Conservation (phyloP, 2,888 invertebrate genomes). For the Pseudococcus longispinus region DNA sequence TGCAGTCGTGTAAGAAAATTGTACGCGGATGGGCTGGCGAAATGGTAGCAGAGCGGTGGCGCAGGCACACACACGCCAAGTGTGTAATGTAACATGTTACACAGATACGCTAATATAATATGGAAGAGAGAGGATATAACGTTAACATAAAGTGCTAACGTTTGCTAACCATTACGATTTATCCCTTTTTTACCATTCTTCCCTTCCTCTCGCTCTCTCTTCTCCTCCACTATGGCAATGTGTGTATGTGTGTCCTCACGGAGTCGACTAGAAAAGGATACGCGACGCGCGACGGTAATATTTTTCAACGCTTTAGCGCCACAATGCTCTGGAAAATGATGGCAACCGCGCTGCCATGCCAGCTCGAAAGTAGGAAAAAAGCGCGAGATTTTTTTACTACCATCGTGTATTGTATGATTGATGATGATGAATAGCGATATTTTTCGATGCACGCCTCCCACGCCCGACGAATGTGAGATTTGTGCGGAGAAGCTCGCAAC, state of each 20-base stretch:
- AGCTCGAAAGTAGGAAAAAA: neutral
- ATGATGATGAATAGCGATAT: conserved; percentile 38
- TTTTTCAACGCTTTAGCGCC: conserved; percentile 17
- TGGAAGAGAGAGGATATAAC: neutral
- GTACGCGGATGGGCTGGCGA: neutral
- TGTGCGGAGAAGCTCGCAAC: no score
- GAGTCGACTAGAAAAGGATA: neutral
- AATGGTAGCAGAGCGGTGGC: neutral
- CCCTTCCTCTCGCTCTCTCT: no score
- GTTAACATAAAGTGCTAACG: conserved; percentile 36
- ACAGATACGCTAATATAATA: conserved; percentile 45
- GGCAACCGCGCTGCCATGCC: neutral
- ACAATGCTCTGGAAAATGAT: neutral
- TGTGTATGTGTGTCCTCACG: no score
- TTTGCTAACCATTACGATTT: conserved; percentile 44
- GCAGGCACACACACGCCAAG: neutral
- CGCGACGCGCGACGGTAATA: neutral
- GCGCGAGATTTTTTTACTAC: conserved; percentile 25
- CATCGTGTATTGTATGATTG: neutral
- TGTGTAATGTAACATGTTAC: conserved; percentile 52
- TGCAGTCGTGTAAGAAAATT: conserved; percentile 46
- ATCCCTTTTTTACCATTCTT: neutral
- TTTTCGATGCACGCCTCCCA: neutral
- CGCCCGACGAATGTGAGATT: neutral
- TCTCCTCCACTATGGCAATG: no score